Evolutionary conservation across 2,888 invertebrate genomes (phyloP), one percentile per base, ranked within the genome.

Genomic region (Synanthedon tipuliformis): DNA sequence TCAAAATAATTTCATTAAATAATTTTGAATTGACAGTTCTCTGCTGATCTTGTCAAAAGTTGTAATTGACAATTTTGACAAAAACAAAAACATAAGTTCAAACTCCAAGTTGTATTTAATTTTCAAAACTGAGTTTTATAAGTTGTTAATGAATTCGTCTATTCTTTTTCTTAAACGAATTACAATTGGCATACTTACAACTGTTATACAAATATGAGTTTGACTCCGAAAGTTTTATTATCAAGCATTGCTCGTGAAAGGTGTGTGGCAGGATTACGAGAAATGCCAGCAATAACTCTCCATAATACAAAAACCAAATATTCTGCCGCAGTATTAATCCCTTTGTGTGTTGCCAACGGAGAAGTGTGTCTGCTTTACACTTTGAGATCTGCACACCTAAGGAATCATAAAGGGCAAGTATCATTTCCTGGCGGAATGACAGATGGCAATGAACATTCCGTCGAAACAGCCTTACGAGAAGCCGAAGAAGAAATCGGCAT

Each of bases 401-500:
- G 89, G 60, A 89, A 89, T 4, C 95, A 96, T 69, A 89, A 91
- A 54, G 93, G 95, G 0, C 95, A 97, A 81, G 94, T 96, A 12
- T 94, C 95, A 7, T 96, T 95, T 81, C 97, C 93, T 53, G 97
- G 93, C 58, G 97, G 94, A 1, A 93, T 92, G 83, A 85, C 88
- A 54, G 95, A 95, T 58, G 85, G 87, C 1, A 91, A 92, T 59
- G 81, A 82, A 61, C 90, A 85, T 59, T 82, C 89, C 5, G 82
- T 91, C 41, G 90, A 92, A 11, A 94, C 97, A 10, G 96, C 96
- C 0, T 65, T 96, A 1, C 86, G 97, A 52, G 97, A 97, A 86
- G 94, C 96, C 0, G 90, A 94, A 69, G 97, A 98, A 78, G 97
- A 98, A 78, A 89, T 97, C 4, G 94, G 95, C 0, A 85, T 97